Conservation (phyloP, 2,888 invertebrate species). For the Tinea pellionella region DNA sequence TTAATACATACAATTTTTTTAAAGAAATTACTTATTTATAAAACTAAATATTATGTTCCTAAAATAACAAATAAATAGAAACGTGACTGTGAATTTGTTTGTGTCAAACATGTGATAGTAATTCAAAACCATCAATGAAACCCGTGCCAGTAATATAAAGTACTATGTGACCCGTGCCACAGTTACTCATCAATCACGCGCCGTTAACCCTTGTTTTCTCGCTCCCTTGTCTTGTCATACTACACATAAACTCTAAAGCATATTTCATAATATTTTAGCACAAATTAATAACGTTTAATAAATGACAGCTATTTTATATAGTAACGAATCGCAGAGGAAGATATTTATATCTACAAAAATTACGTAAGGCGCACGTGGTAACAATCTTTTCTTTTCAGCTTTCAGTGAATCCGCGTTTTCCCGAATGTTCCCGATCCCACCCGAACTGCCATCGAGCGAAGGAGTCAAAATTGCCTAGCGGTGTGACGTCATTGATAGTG, state of each 20-base stretch:
- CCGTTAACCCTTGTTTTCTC: neutral
- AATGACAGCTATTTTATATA: too few relatives aligned
- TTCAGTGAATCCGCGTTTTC: conserved; percentile 27
- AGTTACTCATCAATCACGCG: neutral
- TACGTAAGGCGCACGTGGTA: conserved; percentile 62
- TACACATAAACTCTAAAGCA: too few relatives aligned
- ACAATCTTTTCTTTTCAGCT: conserved; percentile 38
- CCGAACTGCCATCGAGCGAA: conserved; percentile 45
- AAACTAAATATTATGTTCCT: too few relatives aligned
- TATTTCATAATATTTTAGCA: too few relatives aligned
- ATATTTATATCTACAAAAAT: conserved; percentile 20
- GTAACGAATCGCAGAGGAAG: too few relatives aligned
- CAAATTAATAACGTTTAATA: too few relatives aligned
- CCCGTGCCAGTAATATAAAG: too few relatives aligned
- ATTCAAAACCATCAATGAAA: neutral
- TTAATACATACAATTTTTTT: too few relatives aligned
- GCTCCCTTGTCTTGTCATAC: neutral
- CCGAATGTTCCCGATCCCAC: conserved; percentile 37
- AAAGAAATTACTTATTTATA: too few relatives aligned
- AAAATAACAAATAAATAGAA: too few relatives aligned
- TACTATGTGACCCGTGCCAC: neutral
- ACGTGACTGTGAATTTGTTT: too few relatives aligned
- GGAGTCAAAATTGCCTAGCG: conserved; percentile 35
- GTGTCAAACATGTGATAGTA: neutral
- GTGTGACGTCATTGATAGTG: conserved; percentile 45